A percentile compares a stretch with the other conserved stretches of the same genome.
Evolutionary conservation across 35 echinoderm and acorn worm genomes (phyloP).

Genomic region (Apostichopus californicus): DNA sequence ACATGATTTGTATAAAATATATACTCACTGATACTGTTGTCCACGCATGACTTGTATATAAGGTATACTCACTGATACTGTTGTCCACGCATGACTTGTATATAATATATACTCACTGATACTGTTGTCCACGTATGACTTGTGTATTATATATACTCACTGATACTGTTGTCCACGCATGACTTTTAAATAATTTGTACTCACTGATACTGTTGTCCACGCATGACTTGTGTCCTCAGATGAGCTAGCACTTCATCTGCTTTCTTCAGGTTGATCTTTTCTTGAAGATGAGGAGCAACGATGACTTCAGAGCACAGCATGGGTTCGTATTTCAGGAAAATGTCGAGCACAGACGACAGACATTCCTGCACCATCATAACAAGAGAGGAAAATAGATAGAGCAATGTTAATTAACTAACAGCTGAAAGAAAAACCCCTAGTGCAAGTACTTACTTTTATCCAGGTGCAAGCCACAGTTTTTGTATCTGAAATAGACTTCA

Average conservation of each 20-base stretch:
- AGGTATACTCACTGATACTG: slow-evolving; percentile 4
- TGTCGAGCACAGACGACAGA: slow-evolving; percentile 10
- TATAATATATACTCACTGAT: slow-evolving; percentile 13
- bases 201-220: too few species aligned
- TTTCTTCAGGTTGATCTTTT: slow-evolving; percentile 12
- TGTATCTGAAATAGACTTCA: too few species aligned
- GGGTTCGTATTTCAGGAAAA: slow-evolving; percentile 12
- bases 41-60: background rate
- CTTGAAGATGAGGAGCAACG: slow-evolving; percentile 35
- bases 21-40: too few species aligned
- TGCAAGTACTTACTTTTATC: too few species aligned
- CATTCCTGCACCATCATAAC: background rate
- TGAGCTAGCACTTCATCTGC: slow-evolving; percentile 12
- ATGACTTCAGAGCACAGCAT: slow-evolving; percentile 25
- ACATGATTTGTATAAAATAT: too few species aligned
- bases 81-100: background rate
- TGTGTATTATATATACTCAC: background rate
- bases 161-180: background rate
- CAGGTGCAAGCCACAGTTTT: too few species aligned
- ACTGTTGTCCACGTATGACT: background rate
- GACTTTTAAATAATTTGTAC: too few species aligned
- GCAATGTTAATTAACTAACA: too few species aligned
- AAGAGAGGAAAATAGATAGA: background rate
- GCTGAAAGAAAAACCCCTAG: too few species aligned
- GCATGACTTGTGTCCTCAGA: background rate